Conservation (phyloP, 2,797 vertebrate species). For the Brachyrhaphis roseni region DNA sequence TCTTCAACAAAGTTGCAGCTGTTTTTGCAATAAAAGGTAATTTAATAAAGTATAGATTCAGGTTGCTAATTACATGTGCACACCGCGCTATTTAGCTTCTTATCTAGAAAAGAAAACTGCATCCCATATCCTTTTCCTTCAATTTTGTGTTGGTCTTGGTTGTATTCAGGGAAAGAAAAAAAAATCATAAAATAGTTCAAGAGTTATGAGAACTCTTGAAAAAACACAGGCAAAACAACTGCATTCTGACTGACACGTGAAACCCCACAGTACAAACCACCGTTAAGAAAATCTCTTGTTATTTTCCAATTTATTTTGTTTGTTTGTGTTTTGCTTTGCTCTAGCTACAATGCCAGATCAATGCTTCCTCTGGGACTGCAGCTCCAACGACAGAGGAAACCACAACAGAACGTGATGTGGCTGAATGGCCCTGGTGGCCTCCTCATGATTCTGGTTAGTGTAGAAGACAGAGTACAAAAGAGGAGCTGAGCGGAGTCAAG, state of each 20-base stretch:
- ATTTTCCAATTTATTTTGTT: conserved; percentile 1
- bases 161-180: not conserved
- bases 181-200: not conserved
- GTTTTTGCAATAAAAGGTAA: not conserved
- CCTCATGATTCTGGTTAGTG: not conserved
- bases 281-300: not conserved
- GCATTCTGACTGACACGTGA: not conserved
- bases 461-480: not conserved
- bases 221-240: not conserved
- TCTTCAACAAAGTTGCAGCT: not conserved
- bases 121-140: not conserved
- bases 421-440: not conserved
- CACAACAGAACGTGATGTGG: not conserved
- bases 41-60: not conserved
- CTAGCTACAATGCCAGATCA: not conserved
- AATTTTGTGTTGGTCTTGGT: not conserved
- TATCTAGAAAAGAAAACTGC: not conserved
- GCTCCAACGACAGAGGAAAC: not conserved
- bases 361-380: not conserved
- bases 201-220: not conserved
- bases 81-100: not conserved
- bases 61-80: not conserved
- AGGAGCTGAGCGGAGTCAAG: not conserved
- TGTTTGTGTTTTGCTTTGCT: conserved; percentile 1
- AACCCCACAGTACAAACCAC: not conserved